These are phyloP conservation scores for Sebastiscus tertius DNA, from an alignment of 2,797 vertebrate species.

Conservation along the genomic window DNA sequence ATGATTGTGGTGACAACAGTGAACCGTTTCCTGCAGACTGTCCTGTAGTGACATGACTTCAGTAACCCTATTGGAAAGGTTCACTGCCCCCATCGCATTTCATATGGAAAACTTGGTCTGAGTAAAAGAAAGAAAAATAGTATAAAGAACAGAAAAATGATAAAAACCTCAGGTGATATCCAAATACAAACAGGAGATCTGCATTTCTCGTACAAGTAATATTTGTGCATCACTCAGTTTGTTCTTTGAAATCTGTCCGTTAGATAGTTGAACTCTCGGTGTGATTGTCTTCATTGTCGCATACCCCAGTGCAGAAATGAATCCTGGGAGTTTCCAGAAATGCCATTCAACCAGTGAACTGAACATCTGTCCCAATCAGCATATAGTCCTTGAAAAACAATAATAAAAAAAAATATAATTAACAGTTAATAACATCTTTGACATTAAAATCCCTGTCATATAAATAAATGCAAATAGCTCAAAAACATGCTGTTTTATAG, in stretches of 20 bases:
- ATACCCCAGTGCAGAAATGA: neutral
- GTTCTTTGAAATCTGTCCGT: neutral
- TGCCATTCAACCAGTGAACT: slow-evolving; percentile 61
- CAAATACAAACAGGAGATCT: neutral
- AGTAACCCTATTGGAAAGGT: neutral
- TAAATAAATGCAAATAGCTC: fast-evolving
- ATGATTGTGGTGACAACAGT: neutral
- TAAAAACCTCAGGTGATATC: neutral
- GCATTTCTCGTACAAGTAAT: neutral
- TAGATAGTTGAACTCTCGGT: neutral
- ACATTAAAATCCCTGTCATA: neutral
- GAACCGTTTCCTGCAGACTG: neutral
- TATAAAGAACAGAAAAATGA: neutral
- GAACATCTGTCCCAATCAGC: slow-evolving; percentile 81
- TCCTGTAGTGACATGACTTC: neutral
- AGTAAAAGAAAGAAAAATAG: neutral
- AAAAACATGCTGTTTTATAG: neutral
- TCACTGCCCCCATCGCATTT: neutral
- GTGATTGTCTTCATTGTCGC: neutral
- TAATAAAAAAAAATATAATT: neutral
- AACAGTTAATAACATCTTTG: neutral
- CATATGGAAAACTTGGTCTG: neutral
- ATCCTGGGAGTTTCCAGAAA: neutral
- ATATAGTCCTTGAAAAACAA: slow-evolving; percentile 69
- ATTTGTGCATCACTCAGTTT: neutral